These are phyloP conservation scores for Chrysolina oricalcia DNA, from an alignment of 2,888 invertebrate species.

Conservation along the genomic window DNA sequence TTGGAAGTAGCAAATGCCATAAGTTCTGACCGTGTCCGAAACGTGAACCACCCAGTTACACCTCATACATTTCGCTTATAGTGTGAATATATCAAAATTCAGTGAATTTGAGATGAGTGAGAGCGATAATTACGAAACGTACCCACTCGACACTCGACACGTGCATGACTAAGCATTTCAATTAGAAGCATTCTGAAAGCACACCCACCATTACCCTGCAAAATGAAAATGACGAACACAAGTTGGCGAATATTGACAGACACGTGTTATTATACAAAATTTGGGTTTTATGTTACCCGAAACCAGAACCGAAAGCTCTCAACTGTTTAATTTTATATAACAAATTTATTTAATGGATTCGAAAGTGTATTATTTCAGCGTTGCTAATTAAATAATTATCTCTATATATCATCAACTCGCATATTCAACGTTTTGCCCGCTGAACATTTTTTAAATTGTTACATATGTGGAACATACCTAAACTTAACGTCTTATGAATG, in stretches of 20 bases:
- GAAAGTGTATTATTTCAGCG: neutral
- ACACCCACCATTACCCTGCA: conserved; percentile 1
- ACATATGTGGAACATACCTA: too few relatives aligned
- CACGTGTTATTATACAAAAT: neutral
- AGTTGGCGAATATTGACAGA: neutral
- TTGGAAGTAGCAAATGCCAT: too few relatives aligned
- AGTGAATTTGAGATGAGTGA: conserved; percentile 2
- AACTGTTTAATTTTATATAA: neutral
- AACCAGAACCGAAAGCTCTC: too few relatives aligned
- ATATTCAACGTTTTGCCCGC: neutral
- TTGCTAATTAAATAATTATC: neutral
- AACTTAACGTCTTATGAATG: too few relatives aligned
- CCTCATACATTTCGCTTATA: too few relatives aligned
- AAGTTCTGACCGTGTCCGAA: too few relatives aligned
- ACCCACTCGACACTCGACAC: neutral
- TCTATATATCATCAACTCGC: neutral
- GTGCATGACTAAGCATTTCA: conserved; percentile 4
- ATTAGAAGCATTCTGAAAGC: conserved; percentile 9
- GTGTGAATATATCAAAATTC: neutral
- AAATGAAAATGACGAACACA: conserved; percentile 1
- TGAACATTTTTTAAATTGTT: too few relatives aligned
- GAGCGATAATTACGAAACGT: neutral
- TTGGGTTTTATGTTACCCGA: too few relatives aligned
- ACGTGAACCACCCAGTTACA: too few relatives aligned
- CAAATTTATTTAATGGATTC: neutral